Conservation (phyloP, 2,113 vertebrate species). For the Lepidothrix coronata region DNA sequence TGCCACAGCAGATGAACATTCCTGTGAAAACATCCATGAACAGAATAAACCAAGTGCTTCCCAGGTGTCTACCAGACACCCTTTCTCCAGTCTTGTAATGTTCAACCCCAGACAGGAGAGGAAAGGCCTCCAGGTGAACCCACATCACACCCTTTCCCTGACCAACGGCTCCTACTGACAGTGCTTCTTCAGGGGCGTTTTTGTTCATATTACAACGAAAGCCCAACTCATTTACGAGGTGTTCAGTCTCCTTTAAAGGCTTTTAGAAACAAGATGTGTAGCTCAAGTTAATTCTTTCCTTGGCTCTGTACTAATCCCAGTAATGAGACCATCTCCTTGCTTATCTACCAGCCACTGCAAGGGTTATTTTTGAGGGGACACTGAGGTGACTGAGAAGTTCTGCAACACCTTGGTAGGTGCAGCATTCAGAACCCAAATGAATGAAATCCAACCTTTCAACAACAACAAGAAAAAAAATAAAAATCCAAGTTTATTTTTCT, state of each 20-base stretch:
- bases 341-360: background rate
- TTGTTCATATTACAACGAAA: background rate
- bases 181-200: background rate
- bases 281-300: background rate
- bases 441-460: background rate
- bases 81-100: background rate
- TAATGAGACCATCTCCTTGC: background rate
- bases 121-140: background rate
- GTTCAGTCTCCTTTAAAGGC: background rate
- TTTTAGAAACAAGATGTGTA: background rate
- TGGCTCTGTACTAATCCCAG: background rate
- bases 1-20: background rate
- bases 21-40: background rate
- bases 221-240: background rate
- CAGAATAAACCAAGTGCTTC: background rate
- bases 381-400: background rate
- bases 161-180: background rate
- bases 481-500: slow-evolving; percentile 23
- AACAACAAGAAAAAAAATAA: background rate
- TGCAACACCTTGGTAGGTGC: background rate
- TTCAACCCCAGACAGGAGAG: background rate
- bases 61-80: background rate
- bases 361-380: background rate
- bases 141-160: background rate
- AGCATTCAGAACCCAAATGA: background rate